phyloP scores from a whole-genome alignment of 2,113 vertebrate genomes.

The Hippocampus zosterae region DNA sequence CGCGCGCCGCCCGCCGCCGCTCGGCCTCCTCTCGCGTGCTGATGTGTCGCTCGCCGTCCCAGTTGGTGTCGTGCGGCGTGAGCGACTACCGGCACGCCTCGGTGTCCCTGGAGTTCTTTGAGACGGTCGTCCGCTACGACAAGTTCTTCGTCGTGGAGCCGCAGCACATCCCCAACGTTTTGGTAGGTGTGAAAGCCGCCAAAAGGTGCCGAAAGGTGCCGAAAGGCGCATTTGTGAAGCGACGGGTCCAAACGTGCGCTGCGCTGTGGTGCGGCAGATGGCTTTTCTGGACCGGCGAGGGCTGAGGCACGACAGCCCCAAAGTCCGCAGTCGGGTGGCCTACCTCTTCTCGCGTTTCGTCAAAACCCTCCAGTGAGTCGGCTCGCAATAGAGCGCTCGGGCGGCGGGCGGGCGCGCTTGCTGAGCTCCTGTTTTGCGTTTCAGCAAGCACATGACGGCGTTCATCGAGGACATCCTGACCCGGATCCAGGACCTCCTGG shows the following conservation, averaged over 20 bases:
- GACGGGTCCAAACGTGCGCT: no score
- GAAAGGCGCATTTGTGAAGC: no score
- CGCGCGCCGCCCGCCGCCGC: background rate
- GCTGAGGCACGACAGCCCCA: slow-evolving; percentile 88
- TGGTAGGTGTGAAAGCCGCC: no score
- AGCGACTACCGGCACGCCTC: slow-evolving; percentile 92
- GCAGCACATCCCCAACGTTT: slow-evolving; percentile 89
- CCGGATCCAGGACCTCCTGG: slow-evolving; percentile 92
- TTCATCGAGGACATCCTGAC: slow-evolving; percentile 94
- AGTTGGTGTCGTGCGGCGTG: slow-evolving; percentile 91
- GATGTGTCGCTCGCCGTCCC: background rate
- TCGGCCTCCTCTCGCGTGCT: no score
- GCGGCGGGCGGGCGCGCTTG: no score
- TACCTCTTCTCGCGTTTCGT: slow-evolving; percentile 97
- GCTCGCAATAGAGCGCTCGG: rapidly evolving
- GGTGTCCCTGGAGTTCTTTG: slow-evolving; percentile 94
- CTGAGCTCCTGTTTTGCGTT: background rate
- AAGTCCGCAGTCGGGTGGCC: slow-evolving; percentile 91
- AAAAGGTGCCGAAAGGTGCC: background rate
- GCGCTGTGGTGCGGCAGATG: slow-evolving; percentile 74
- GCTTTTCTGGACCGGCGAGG: slow-evolving; percentile 96
- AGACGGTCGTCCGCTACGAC: slow-evolving; percentile 93
- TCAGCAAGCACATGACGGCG: slow-evolving; percentile 91
- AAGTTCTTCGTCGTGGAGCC: slow-evolving; percentile 96
- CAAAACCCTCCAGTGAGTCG: slow-evolving; percentile 91